Evolutionary conservation across 2,888 invertebrate genomes (phyloP).

Genomic region (Acanthosepion lycidas): DNA sequence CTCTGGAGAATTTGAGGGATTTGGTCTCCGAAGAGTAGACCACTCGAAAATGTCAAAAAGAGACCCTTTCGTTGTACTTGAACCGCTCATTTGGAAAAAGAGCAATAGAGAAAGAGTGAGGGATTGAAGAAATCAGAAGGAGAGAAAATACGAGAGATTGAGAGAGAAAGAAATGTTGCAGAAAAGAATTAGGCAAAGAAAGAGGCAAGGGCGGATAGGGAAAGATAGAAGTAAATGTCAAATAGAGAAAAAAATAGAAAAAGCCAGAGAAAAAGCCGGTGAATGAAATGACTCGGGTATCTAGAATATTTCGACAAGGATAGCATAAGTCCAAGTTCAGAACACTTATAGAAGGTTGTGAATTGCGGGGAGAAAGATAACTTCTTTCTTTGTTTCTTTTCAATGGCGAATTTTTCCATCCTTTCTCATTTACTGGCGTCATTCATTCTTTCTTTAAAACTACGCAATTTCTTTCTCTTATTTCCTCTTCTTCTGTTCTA

Average conservation of each 20-base stretch:
- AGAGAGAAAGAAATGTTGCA: not conserved
- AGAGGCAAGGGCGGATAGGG: not conserved
- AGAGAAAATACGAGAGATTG: not conserved
- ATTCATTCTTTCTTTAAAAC: too few species aligned
- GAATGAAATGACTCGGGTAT: not conserved
- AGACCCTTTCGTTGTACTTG: not conserved
- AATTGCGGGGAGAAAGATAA: not conserved
- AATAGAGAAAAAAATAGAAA: not conserved
- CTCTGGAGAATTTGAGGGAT: constrained; percentile 14
- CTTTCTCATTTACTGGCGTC: too few species aligned
- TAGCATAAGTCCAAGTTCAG: not conserved
- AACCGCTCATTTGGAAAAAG: not conserved
- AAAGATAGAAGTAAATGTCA: not conserved
- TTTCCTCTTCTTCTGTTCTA: too few species aligned
- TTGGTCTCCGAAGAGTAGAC: not conserved
- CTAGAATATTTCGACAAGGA: not conserved
- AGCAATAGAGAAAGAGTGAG: too few species aligned
- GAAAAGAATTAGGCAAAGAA: not conserved
- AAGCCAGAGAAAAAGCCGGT: not conserved
- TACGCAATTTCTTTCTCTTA: too few species aligned
- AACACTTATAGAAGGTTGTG: not conserved
- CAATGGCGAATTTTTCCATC: too few species aligned
- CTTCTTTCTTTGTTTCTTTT: not conserved
- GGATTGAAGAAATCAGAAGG: too few species aligned
- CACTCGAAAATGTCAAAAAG: constrained; percentile 33